phyloP scores from a whole-genome alignment of 2,797 vertebrate species.

The Argya squamiceps region DNA sequence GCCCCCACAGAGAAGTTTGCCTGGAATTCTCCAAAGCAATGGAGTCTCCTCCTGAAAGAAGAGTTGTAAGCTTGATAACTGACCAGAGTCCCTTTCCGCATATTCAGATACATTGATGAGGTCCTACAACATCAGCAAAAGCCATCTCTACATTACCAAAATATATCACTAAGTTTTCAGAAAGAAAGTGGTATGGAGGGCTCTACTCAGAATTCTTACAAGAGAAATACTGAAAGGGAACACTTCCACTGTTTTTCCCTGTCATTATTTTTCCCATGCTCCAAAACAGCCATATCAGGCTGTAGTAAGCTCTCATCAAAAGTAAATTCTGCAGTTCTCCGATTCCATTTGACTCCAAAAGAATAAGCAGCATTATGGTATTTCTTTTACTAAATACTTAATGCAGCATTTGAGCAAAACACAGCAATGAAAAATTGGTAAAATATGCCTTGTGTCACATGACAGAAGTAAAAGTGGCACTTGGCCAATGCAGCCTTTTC shows the following conservation, averaged over 20 bases:
- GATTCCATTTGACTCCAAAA: background rate
- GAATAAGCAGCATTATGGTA: background rate
- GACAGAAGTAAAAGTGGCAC: conserved; percentile 9
- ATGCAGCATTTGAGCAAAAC: background rate
- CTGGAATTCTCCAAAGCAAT: background rate
- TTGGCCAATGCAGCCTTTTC: conserved; percentile 17
- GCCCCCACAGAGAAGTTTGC: fast-evolving
- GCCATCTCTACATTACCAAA: background rate
- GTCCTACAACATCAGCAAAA: background rate
- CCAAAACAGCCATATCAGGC: background rate
- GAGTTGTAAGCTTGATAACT: background rate
- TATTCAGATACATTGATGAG: background rate
- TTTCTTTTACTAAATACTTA: background rate
- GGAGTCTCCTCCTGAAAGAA: background rate
- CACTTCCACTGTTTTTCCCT: background rate
- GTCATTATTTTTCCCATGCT: background rate
- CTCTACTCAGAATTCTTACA: background rate
- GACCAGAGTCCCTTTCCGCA: background rate
- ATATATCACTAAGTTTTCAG: background rate
- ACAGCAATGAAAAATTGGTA: background rate
- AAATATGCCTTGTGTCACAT: background rate
- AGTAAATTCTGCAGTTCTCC: background rate
- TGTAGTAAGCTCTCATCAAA: background rate
- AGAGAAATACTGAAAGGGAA: background rate
- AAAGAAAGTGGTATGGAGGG: background rate